These are phyloP conservation scores for Cyclophora albipunctata DNA, from an alignment of 2,888 invertebrate species.

Conservation along the genomic window DNA sequence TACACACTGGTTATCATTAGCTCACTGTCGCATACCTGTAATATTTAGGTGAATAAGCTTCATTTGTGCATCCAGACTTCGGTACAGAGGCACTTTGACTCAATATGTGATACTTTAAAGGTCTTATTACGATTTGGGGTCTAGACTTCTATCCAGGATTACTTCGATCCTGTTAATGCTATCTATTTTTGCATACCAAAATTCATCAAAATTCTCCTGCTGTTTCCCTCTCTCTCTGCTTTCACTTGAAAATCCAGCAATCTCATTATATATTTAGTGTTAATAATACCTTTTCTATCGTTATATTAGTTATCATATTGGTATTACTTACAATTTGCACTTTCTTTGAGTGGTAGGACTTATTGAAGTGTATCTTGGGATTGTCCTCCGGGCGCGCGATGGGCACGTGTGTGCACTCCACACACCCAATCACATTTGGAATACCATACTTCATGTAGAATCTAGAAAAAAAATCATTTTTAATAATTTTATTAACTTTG, in stretches of 20 bases:
- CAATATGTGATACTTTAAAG: background rate
- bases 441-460: conserved; percentile 66
- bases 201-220: no score
- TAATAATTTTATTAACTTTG: background rate
- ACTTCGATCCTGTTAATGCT: no score
- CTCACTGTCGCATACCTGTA: conserved; percentile 61
- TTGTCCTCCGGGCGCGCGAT: conserved; percentile 58
- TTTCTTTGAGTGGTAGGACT: conserved; percentile 66
- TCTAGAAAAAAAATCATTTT: conserved; percentile 26
- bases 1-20: conserved; percentile 52
- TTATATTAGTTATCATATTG: no score
- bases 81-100: background rate
- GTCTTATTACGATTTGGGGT: background rate
- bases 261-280: no score
- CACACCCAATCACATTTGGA: conserved; percentile 58
- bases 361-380: conserved; percentile 61
- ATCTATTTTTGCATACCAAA: no score
- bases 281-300: no score
- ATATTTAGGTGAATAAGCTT: background rate
- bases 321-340: conserved; percentile 56
- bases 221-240: no score
- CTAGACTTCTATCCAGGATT: background rate
- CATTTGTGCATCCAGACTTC: background rate
- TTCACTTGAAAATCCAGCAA: no score
- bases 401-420: conserved; percentile 63